Base-by-base conservation (phyloP, 2,113 vertebrate genomes). In the Chlorocebus sabaeus region DNA sequence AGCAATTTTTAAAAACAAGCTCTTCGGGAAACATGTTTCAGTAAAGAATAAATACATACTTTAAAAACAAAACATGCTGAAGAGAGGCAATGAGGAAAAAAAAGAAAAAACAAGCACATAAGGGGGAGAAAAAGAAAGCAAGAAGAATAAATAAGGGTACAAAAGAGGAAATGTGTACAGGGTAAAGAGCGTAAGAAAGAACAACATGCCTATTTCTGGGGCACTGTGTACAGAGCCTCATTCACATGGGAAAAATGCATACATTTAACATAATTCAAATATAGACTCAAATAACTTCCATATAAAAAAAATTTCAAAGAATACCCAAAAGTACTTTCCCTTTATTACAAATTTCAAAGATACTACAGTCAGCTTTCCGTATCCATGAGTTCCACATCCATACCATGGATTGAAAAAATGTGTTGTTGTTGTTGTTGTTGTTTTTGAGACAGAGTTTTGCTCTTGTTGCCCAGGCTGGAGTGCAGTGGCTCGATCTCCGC, bases 311-410 rank as follows among this genome's bases (percentile, higher is more conserved):
- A 76, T 92, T 72, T 70, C 64, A 93, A 96, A 92, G 32, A 95
- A 67, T 32, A 84, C 45, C 20, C 35, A 12, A 93, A 93, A 78
- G 48, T 79, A 92, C 23, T 78, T 94, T 87, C 22, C 59, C 73
- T 87, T 92, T 80, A 86, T 72, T 93, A 90, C 7, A 95, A 90
- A 86, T 81, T 81, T 86, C 80, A 22, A 84, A 87, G 61, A 59
- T 43, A 55, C 27, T 68, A 76, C 25, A 76, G 73, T 76, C 27
- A 48, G 14, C 43, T 43, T 30, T 78, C 43, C 2, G 8, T 48
- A 78, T 48, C 16, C 43, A 76, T 27, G 45, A 45, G 43, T 78
- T 78, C 43, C 75, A 78, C 8, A 78, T 17, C 75, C 43, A 48
- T 17, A 75, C 40, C 6, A 5, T 8, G 43, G 70, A 27, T 27